These are phyloP conservation scores for Arnoldichthys spilopterus DNA, from an alignment of 2,797 vertebrate genomes.

Conservation along the genomic window DNA sequence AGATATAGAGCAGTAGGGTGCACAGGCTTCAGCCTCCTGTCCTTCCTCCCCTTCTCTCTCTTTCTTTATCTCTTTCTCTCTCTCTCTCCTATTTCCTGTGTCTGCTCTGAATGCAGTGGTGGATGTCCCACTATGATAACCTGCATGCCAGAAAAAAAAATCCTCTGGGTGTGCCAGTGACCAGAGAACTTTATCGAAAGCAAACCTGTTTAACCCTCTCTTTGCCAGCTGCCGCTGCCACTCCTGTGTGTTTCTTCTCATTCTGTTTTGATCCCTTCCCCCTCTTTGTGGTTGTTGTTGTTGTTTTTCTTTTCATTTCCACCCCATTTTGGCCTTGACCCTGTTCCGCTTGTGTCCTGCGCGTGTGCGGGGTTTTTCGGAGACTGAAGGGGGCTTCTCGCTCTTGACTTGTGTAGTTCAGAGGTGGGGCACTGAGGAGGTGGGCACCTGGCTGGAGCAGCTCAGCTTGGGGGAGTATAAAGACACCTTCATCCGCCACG, in stretches of 20 bases:
- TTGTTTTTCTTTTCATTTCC: slow-evolving; percentile 72
- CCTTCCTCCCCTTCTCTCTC: slow-evolving; percentile 50
- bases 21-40: slow-evolving; percentile 71
- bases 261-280: slow-evolving; percentile 62
- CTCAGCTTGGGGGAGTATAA: slow-evolving; percentile 99
- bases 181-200: slow-evolving; percentile 46
- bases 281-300: slow-evolving; percentile 56
- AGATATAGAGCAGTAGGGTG: slow-evolving; percentile 57
- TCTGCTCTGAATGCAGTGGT: slow-evolving; percentile 52
- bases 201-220: slow-evolving; percentile 71
- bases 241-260: slow-evolving; percentile 75
- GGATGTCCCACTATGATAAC: slow-evolving; percentile 58
- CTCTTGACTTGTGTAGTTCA: slow-evolving; percentile 98
- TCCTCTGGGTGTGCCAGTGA: slow-evolving; percentile 53
- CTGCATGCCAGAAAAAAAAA: slow-evolving; percentile 54
- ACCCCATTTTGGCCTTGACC: slow-evolving; percentile 74
- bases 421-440: slow-evolving; percentile 99
- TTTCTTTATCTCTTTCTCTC: slow-evolving; percentile 53
- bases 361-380: slow-evolving; percentile 83
- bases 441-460: slow-evolving; percentile 99
- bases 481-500: slow-evolving; percentile 97
- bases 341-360: slow-evolving; percentile 82
- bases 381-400: slow-evolving; percentile 89
- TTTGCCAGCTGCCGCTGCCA: slow-evolving; percentile 81
- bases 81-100: slow-evolving; percentile 49